Percentiles rank a stretch among this genome's conserved stretches.
phyloP scores from a whole-genome alignment of 2,113 vertebrate species.

The Pterocles gutturalis region DNA sequence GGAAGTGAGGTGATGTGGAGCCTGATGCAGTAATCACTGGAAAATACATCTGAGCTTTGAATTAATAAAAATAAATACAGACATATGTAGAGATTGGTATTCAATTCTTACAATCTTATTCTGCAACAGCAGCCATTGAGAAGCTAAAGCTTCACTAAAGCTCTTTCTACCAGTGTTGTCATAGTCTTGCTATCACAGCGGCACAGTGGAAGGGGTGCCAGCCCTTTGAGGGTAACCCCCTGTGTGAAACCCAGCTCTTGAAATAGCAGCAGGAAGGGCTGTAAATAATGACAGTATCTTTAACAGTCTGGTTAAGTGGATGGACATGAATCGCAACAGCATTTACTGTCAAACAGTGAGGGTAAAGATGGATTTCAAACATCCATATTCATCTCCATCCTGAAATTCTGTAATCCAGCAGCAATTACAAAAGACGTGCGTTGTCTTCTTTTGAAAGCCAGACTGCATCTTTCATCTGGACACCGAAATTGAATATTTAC shows the following conservation, averaged over 20 bases:
- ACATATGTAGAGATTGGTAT: not conserved
- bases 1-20: not conserved
- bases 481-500: not conserved
- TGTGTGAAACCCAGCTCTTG: not conserved
- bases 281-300: not conserved
- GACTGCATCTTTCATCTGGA: not conserved
- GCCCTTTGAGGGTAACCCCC: not conserved
- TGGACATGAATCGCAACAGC: not conserved
- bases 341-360: not conserved
- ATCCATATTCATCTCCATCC: not conserved
- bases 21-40: accelerated
- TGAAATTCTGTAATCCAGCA: not conserved
- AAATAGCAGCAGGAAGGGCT: not conserved
- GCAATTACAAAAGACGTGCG: not conserved
- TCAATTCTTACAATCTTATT: not conserved
- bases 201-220: not conserved
- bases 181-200: not conserved
- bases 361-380: not conserved
- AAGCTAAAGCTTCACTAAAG: not conserved
- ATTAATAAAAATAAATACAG: not conserved
- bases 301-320: not conserved
- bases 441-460: not conserved
- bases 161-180: not conserved
- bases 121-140: not conserved
- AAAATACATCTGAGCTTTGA: not conserved